Base-by-base conservation (phyloP, 2,113 vertebrate species). In the Pogonocichla stellata region DNA sequence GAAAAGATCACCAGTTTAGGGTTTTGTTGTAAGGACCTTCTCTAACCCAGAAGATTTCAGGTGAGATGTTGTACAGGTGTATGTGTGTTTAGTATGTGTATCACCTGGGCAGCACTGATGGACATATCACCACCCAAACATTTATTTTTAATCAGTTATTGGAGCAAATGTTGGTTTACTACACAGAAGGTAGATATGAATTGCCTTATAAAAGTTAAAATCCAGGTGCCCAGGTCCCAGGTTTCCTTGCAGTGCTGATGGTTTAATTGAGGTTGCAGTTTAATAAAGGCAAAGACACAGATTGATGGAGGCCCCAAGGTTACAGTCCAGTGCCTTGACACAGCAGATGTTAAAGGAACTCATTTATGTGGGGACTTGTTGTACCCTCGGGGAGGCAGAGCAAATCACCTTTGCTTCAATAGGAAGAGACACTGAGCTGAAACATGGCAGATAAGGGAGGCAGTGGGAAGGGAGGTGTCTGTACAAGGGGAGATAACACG, bases 291-390 rank as follows among this genome's bases (percentile, higher is more conserved):
- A 13, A 53, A 95, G 90, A 53, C 43, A 40, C 20, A 53, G 90
- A 72, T 1, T 91, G 96, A 91, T 88, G 92, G 91, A 67, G 73
- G 66, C 70, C 93, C 89, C 83, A 64, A 51, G 90, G 88, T 93
- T 88, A 43, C 61, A 82, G 62, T 18, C 70, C 31, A 10, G 42
- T 67, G 80, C 73, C 78, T 67, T 81, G 81, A 87, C 87, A 82
- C 92, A 79, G 87, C 87, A 80, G 61, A 25, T 61, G 48, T 61
- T 23, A 57, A 51, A 85, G 66, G 87, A 58, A 53, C 45, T 91
- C 48, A 4, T 81, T 71, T 58, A 8, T 36, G 12, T n/a, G 73
- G 73, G 60, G 73, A 67, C 56, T 70, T 29, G 42, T 33, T 43
- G 67, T 48, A 45, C 61, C 69, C 8, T 85, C 5, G 6, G 83